Conservation (phyloP, 92 coral and sea anemone genomes). For the Isaurus tuberculatus region DNA sequence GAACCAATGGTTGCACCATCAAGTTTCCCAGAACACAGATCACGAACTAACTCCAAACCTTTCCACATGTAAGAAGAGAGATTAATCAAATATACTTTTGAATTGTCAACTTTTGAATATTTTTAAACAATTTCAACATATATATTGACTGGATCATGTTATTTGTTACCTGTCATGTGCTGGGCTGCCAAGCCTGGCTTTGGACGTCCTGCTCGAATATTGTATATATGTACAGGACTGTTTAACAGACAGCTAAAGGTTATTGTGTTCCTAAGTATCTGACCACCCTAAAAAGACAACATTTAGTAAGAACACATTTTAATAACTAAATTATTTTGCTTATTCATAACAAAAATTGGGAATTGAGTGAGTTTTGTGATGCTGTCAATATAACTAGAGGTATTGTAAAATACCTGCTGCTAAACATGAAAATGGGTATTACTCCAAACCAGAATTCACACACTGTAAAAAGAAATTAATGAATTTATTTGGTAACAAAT, state of each 20-base stretch:
- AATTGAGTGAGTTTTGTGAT: background rate
- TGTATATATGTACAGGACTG: conserved; percentile 23
- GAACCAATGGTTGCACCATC: conserved; percentile 92
- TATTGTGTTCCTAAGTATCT: conserved; percentile 42
- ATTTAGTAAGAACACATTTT: background rate
- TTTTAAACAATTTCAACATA: too few relatives aligned
- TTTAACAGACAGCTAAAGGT: conserved; percentile 28
- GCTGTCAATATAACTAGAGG: too few relatives aligned
- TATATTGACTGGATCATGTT: too few relatives aligned
- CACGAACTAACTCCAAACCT: conserved; percentile 93
- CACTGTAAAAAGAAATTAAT: too few relatives aligned
- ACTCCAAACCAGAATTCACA: too few relatives aligned
- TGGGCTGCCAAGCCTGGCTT: conserved; percentile 48
- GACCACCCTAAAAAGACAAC: conserved; percentile 25
- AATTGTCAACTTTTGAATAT: too few relatives aligned
- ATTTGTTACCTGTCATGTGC: conserved; percentile 34
- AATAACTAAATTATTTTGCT: background rate
- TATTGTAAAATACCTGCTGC: too few relatives aligned
- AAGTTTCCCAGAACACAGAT: conserved; percentile 83
- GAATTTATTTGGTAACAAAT: too few relatives aligned
- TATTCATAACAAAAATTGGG: background rate
- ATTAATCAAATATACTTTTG: background rate
- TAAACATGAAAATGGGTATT: too few relatives aligned
- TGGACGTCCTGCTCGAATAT: conserved; percentile 38
- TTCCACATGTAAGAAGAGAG: background rate